These are phyloP conservation scores for Typhlomys cinereus DNA, from an alignment of 2,113 vertebrate genomes.

Conservation along the genomic window DNA sequence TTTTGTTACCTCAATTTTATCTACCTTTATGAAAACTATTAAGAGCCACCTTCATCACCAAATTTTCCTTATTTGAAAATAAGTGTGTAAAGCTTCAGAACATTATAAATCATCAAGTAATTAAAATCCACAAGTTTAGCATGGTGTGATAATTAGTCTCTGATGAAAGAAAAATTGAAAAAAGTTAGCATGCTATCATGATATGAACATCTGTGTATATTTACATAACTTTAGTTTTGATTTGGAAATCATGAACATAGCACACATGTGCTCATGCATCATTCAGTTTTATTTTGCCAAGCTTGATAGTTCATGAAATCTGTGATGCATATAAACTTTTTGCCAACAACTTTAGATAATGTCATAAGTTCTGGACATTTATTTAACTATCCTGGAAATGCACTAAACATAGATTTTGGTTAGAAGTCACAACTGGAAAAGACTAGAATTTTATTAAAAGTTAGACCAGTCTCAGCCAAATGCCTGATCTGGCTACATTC, in stretches of 20 bases:
- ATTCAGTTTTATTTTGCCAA: slow-evolving; percentile 24
- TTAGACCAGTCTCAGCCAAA: background rate
- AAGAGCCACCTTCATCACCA: background rate
- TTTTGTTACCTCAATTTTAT: background rate
- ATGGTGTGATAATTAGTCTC: background rate
- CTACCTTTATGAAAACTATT: slow-evolving; percentile 6
- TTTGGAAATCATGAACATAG: slow-evolving; percentile 10
- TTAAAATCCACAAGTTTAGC: background rate
- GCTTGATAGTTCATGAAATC: background rate
- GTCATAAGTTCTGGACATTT: background rate
- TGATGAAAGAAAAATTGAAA: background rate
- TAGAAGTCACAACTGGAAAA: background rate
- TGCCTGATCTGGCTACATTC: background rate
- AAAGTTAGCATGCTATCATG: background rate
- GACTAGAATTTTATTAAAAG: background rate
- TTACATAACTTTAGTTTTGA: background rate
- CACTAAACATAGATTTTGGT: background rate
- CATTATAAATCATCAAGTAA: background rate
- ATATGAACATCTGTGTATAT: slow-evolving; percentile 32
- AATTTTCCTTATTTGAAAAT: background rate
- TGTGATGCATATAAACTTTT: background rate
- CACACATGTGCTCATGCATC: background rate
- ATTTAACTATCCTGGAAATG: slow-evolving; percentile 8
- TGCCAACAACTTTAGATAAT: background rate
- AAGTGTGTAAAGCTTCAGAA: background rate